phyloP scores from a whole-genome alignment of 2,888 invertebrate genomes.

The Hofmannophila pseudospretella region DNA sequence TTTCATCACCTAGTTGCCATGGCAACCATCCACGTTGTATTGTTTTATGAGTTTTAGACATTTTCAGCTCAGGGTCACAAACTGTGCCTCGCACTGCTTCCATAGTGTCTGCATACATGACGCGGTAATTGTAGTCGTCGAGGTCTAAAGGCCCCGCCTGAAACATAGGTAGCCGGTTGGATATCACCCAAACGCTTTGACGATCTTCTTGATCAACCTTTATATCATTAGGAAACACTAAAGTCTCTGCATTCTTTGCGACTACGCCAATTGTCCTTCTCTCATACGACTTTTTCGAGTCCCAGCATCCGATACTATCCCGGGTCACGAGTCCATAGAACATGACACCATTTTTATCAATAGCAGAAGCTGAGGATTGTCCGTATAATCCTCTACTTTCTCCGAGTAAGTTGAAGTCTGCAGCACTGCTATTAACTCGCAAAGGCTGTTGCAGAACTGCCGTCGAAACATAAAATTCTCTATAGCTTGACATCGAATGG shows the following conservation, averaged over 20 bases:
- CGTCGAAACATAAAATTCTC: conserved; percentile 86
- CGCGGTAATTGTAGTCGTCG: conserved; percentile 84
- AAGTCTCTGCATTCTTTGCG: conserved; percentile 78
- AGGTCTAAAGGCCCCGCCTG: conserved; percentile 81
- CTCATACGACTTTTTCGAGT: conserved; percentile 83
- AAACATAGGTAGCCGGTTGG: conserved; percentile 86
- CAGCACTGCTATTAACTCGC: conserved; percentile 43
- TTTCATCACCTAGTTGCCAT: conserved; percentile 18
- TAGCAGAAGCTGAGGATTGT: conserved; percentile 85
- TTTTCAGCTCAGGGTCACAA: conserved; percentile 79
- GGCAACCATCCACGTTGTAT: conserved; percentile 28
- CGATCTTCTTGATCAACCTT: conserved; percentile 83
- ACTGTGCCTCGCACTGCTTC: conserved; percentile 82
- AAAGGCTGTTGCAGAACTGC: conserved; percentile 80
- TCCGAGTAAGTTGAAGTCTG: conserved; percentile 53
- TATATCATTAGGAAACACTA: conserved; percentile 89
- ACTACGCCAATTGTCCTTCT: conserved; percentile 80
- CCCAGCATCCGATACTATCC: conserved; percentile 89
- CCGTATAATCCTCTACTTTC: conserved; percentile 79
- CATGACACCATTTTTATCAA: conserved; percentile 84
- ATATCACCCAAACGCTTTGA: conserved; percentile 87
- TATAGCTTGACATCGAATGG: conserved; percentile 89
- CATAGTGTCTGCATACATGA: conserved; percentile 81
- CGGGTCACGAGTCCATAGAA: conserved; percentile 87
- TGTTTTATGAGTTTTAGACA: conserved; percentile 4